Conservation (phyloP, 1,140 invertebrate species). For the Rhagoletis pomonella region DNA sequence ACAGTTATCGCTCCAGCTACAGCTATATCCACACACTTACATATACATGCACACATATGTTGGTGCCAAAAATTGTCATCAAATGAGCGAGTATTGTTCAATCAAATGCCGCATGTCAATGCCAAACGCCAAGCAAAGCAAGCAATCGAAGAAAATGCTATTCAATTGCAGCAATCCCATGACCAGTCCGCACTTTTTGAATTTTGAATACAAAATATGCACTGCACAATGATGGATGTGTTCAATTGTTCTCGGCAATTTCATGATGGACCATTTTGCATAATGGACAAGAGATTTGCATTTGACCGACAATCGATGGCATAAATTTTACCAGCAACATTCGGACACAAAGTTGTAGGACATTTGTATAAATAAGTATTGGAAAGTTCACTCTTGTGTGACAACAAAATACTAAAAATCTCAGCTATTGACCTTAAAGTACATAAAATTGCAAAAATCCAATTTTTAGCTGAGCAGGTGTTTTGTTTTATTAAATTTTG, state of each 20-base stretch:
- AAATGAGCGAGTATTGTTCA: slow-evolving; percentile 17
- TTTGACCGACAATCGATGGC: slow-evolving; percentile 48
- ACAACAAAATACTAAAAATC: background rate
- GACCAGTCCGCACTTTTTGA: background rate
- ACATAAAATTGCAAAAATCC: background rate
- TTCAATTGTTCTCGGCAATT: slow-evolving; percentile 43
- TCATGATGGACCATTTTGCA: slow-evolving; percentile 45
- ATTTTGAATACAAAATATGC: slow-evolving; percentile 11
- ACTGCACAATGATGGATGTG: slow-evolving; percentile 37
- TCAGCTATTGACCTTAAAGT: background rate
- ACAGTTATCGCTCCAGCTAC: background rate
- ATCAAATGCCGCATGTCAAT: slow-evolving; percentile 24
- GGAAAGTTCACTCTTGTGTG: background rate
- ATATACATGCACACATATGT: background rate
- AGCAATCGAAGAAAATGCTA: slow-evolving; percentile 6
- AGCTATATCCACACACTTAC: background rate
- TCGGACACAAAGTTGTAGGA: background rate
- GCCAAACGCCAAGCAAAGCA: background rate
- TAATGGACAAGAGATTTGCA: slow-evolving; percentile 38
- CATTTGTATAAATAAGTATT: too few species aligned
- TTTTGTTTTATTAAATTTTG: background rate
- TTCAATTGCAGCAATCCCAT: background rate
- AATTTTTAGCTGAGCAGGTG: background rate
- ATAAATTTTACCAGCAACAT: slow-evolving; percentile 30
- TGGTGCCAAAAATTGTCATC: slow-evolving; percentile 52